A percentile compares a stretch with the other conserved stretches of the same genome.
Evolutionary conservation across 2,113 vertebrate species (phyloP).

Genomic region (Athene noctua): DNA sequence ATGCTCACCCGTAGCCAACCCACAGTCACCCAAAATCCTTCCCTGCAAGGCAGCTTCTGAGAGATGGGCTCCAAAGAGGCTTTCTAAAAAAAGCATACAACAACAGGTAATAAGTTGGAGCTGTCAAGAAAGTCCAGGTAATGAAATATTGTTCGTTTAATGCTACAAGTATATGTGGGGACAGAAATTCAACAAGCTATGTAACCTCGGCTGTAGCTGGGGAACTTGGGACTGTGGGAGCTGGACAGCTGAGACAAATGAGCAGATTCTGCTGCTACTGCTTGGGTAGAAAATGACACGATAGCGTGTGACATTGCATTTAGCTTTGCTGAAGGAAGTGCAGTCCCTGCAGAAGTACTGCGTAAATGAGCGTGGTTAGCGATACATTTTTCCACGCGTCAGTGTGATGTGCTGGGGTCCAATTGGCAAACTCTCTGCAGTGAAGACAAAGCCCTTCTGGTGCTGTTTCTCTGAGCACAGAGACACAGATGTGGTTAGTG

Average conservation of each 20-base stretch:
- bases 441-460: neutral
- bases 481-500: neutral
- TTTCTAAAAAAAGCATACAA: neutral
- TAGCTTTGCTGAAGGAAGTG: neutral
- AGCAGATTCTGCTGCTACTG: neutral
- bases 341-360: neutral
- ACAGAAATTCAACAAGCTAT: neutral
- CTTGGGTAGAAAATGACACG: neutral
- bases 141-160: neutral
- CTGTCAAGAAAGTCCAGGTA: neutral
- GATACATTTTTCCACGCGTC: neutral
- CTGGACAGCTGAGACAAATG: neutral
- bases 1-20: neutral
- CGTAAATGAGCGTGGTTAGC: accelerated
- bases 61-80: neutral
- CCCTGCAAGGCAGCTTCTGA: neutral
- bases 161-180: neutral
- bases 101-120: neutral
- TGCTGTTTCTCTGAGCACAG: neutral
- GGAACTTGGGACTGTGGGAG: neutral
- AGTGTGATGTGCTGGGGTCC: neutral
- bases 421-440: neutral
- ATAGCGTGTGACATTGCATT: neutral
- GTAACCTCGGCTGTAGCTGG: neutral
- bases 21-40: neutral